A percentile compares a stretch with the other conserved stretches of the same genome.
Conservation (phyloP, 2,113 vertebrate genomes). For the Seriola dumerili region DNA sequence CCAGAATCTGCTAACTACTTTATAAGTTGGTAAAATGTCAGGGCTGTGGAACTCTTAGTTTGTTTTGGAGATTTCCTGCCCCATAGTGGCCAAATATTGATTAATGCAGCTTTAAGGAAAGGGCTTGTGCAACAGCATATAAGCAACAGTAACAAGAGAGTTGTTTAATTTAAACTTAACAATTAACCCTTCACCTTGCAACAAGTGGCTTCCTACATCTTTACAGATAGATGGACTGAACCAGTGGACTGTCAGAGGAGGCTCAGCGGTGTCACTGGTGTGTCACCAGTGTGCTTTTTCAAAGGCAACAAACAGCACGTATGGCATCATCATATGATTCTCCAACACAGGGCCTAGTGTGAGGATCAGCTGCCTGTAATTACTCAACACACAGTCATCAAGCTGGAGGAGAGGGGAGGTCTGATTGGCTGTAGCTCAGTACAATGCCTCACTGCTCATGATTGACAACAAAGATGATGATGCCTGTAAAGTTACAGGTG, state of each 20-base stretch:
- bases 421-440: slow-evolving; percentile 11
- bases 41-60: not conserved
- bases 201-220: slow-evolving; percentile 3
- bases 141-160: not conserved
- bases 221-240: slow-evolving; percentile 15
- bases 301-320: slow-evolving; percentile 35
- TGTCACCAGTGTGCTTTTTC: slow-evolving; percentile 4
- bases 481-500: not conserved
- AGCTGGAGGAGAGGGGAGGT: slow-evolving; percentile 1
- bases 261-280: slow-evolving; percentile 14
- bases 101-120: slow-evolving; percentile 24
- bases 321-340: not conserved
- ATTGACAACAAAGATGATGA: not conserved
- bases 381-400: slow-evolving; percentile 10
- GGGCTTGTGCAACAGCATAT: not conserved
- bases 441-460: not conserved
- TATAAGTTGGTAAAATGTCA: not conserved
- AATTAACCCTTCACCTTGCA: slow-evolving; percentile 16
- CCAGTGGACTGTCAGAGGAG: slow-evolving; percentile 20
- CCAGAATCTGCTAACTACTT: not conserved
- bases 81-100: not conserved
- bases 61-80: not conserved
- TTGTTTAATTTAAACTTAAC: slow-evolving; percentile 5
- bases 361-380: slow-evolving; percentile 20
- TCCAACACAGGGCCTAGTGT: not conserved